Conservation (phyloP, 2,888 invertebrate genomes). For the Aelia acuminata region DNA sequence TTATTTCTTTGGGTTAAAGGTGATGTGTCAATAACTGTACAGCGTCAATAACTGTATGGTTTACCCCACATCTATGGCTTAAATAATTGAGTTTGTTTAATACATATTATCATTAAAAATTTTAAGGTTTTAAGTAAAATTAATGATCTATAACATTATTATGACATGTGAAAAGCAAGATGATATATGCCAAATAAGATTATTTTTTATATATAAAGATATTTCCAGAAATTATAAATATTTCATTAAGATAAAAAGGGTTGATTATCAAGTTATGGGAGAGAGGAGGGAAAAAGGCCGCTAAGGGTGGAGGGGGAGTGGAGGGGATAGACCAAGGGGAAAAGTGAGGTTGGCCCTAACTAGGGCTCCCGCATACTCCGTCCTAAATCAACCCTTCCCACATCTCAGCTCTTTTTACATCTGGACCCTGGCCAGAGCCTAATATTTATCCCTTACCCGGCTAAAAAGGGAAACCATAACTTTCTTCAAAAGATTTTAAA, state of each 20-base stretch:
- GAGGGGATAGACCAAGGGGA: background rate
- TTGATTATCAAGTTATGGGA: background rate
- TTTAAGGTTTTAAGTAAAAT: no score
- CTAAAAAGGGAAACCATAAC: background rate
- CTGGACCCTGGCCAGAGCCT: conserved; percentile 11
- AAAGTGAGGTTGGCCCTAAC: background rate
- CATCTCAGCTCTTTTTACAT: conserved; percentile 7
- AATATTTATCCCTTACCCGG: background rate
- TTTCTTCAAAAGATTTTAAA: background rate
- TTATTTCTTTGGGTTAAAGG: no score
- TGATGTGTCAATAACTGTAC: no score
- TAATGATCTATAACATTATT: no score
- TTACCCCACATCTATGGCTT: no score
- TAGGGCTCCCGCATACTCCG: background rate
- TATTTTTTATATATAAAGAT: no score
- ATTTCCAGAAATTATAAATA: background rate
- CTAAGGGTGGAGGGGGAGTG: background rate
- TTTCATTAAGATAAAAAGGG: background rate
- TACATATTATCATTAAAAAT: no score
- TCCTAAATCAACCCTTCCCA: background rate
- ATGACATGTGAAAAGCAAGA: no score
- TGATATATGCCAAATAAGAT: no score
- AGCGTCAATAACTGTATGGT: no score
- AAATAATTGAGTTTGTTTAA: no score
- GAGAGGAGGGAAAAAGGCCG: background rate